Evolutionary conservation across 2,888 invertebrate species (phyloP).

Genomic region (Silvanus unidentatus): DNA sequence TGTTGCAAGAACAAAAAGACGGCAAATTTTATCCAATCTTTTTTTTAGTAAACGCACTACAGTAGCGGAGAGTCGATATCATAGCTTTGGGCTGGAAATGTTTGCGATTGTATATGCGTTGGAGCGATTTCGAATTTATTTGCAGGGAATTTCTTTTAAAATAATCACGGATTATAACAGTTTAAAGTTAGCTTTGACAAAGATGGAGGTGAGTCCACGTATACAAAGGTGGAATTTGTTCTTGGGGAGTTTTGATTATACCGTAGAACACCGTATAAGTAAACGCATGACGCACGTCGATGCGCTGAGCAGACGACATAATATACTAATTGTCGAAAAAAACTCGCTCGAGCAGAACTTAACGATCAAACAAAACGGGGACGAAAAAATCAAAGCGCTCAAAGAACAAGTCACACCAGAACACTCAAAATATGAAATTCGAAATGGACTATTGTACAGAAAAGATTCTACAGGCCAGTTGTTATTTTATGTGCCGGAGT

Average conservation of each 20-base stretch:
- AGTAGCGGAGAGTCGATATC: constrained; percentile 1
- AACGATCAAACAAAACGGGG: constrained; percentile 18
- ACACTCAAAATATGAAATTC: neutral
- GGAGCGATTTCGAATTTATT: constrained; percentile 8
- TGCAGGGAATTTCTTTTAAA: constrained; percentile 5
- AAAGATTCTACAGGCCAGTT: neutral
- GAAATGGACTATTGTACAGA: neutral
- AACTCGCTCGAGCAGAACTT: constrained; percentile 17
- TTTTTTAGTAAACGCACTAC: constrained; percentile 11
- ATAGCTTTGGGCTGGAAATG: constrained; percentile 5
- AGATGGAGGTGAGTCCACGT: constrained; percentile 5
- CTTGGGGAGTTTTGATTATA: constrained; percentile 2
- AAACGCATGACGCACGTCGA: constrained; percentile 2
- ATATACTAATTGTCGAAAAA: neutral
- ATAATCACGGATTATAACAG: constrained; percentile 9
- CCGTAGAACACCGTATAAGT: constrained; percentile 2
- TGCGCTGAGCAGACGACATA: constrained; percentile 3
- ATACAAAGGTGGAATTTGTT: neutral
- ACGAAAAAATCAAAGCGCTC: constrained; percentile 18
- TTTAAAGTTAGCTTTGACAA: constrained; percentile 7
- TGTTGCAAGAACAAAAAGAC: constrained; percentile 11
- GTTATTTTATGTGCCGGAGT: constrained; percentile 1
- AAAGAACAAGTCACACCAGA: neutral
- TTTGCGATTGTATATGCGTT: constrained; percentile 1
- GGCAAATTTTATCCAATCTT: constrained; percentile 8